Base-by-base conservation (phyloP, 1,140 invertebrate genomes). In the Geopemphigus sp. region DNA sequence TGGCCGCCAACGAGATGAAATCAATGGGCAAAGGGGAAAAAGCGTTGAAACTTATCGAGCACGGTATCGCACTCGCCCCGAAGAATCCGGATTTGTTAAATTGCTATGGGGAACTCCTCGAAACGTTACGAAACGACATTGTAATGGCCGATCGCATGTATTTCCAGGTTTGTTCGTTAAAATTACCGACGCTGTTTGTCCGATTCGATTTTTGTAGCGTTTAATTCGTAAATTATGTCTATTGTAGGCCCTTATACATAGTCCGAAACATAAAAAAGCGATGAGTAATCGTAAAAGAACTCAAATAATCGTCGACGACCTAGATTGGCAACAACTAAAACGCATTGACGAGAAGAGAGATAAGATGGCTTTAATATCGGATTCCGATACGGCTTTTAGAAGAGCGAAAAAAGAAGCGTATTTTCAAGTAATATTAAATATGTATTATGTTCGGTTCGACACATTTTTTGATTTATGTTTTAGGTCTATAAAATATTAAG, bases 321-420 rank as follows among this genome's bases (percentile, higher is more conserved):
- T 97, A 81, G 97, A 99, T 85, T 89, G 91, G 80, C 87, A 89
- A 80, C 89, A 91, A 83, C 88, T 98, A 63, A 87, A 90, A 80
- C 89, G 91, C 81, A 94, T 98, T 82, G 95, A 98, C 84, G 89
- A 91, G 56, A 98, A 98, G 86, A 87, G 95, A 66, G 90, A 95
- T 84, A 87, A 90, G 39, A 87, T 98, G 22, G 90, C 92, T 26
- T 89, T 90, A 22, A 92, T 96, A 82, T 93, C 96, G 63, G 91
- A 94, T 82, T 89, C 90, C 54, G 91, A 92, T 85, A 87, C 90
- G 5, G 92, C 94, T 15, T 87, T 98, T 76, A 88, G 93, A 81
- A 89, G 95, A 82, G 92, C 95, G 1, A 98, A 97, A 84, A 94
- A 95, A 84, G 95, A 98, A 86, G 93, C 94, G 19, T 98, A 97